phyloP scores from a whole-genome alignment of 1,140 invertebrate genomes.

The Drosophila trapezifrons region DNA sequence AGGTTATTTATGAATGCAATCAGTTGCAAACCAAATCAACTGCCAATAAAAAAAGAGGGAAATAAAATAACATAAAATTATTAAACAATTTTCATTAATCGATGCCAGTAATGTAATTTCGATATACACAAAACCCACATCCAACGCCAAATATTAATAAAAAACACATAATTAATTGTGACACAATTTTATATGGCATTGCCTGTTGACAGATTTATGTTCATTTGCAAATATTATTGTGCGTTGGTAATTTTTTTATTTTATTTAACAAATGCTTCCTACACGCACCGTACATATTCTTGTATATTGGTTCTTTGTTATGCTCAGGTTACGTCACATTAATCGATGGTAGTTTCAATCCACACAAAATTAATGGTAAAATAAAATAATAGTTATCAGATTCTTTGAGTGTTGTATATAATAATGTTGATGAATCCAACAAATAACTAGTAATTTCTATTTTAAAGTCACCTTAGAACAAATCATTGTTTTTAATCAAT shows the following conservation, averaged over 20 bases:
- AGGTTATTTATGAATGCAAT: constrained; percentile 36
- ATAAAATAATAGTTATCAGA: background rate
- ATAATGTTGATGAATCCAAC: background rate
- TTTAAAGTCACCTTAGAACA: constrained; percentile 1
- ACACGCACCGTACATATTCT: constrained; percentile 4
- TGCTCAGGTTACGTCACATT: constrained; percentile 53
- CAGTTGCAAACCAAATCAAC: constrained; percentile 37
- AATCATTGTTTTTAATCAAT: constrained; percentile 31
- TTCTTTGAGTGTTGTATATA: background rate
- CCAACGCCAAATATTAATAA: background rate
- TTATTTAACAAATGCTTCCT: constrained; percentile 28
- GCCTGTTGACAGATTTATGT: constrained; percentile 80
- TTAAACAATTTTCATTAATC: constrained; percentile 57
- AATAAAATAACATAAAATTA: constrained; percentile 46
- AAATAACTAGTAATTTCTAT: background rate
- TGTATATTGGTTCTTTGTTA: constrained; percentile 37
- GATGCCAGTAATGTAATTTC: constrained; percentile 59
- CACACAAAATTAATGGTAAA: constrained; percentile 2
- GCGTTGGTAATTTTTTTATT: constrained; percentile 17
- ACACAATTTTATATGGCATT: constrained; percentile 72
- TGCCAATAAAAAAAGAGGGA: constrained; percentile 15
- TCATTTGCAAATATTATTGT: constrained; percentile 58
- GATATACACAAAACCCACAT: constrained; percentile 37
- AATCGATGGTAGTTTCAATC: constrained; percentile 3
- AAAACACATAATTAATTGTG: constrained; percentile 67